phyloP scores from a whole-genome alignment of 2,113 vertebrate species.

The Lophura nycthemera region DNA sequence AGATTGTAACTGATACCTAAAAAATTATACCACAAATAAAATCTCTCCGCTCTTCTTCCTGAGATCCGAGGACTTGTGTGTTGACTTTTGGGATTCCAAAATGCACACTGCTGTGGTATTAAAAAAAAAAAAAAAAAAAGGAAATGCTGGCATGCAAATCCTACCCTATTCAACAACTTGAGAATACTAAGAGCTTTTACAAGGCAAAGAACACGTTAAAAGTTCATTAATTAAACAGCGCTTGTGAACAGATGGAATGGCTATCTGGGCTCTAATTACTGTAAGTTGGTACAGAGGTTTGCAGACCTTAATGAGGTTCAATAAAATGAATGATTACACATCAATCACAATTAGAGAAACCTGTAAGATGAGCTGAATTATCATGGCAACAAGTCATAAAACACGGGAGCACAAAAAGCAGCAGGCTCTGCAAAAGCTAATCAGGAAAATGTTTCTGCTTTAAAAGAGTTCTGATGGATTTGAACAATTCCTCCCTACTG shows the following conservation, averaged over 20 bases:
- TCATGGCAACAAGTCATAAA: constrained; percentile 80
- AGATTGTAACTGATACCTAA: background rate
- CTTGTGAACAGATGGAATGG: constrained; percentile 94
- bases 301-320: constrained; percentile 83
- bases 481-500: background rate
- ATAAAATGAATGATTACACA: constrained; percentile 86
- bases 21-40: constrained; percentile 19
- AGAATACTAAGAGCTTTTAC: constrained; percentile 86
- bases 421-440: background rate
- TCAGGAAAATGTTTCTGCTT: background rate
- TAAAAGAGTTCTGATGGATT: background rate
- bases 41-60: constrained; percentile 1
- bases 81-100: constrained; percentile 74
- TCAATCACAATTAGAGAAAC: constrained; percentile 83
- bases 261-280: constrained; percentile 93
- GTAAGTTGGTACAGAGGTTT: constrained; percentile 87
- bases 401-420: constrained; percentile 71
- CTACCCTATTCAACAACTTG: constrained; percentile 87
- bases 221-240: constrained; percentile 98
- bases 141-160: constrained; percentile 82
- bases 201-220: constrained; percentile 83
- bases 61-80: constrained; percentile 25
- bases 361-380: constrained; percentile 74
- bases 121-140: constrained; percentile 26
- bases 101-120: constrained; percentile 77